phyloP scores from a whole-genome alignment of 2,113 vertebrate genomes.

The Podilymbus podiceps region DNA sequence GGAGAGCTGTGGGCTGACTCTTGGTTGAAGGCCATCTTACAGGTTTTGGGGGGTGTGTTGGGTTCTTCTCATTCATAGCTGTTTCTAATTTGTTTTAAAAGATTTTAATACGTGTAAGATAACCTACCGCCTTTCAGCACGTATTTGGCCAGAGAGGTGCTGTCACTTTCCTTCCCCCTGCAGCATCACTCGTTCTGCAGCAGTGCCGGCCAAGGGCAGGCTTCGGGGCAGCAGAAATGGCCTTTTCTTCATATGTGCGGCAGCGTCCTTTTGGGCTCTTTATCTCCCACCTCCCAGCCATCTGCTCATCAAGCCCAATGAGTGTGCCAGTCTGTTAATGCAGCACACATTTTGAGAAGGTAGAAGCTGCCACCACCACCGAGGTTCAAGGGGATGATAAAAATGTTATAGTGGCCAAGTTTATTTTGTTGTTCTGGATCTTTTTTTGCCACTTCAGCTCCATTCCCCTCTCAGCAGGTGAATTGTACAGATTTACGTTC shows the following conservation, averaged over 20 bases:
- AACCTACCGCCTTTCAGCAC: neutral
- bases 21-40: neutral
- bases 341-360: neutral
- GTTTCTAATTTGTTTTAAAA: neutral
- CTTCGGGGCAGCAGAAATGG: neutral
- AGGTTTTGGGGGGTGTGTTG: neutral
- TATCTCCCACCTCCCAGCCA: neutral
- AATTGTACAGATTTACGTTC: neutral
- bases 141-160: neutral
- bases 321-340: neutral
- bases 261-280: neutral
- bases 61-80: neutral
- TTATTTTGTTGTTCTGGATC: neutral
- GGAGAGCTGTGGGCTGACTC: neutral
- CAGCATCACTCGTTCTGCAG: neutral
- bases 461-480: neutral
- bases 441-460: neutral
- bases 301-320: neutral
- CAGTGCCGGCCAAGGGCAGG: neutral
- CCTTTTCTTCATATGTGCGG: neutral
- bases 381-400: neutral
- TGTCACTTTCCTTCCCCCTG: neutral
- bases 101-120: rapidly evolving
- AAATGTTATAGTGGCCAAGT: neutral
- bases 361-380: neutral